Percentiles rank a stretch among this genome's conserved stretches.
phyloP scores from a whole-genome alignment of 2,113 vertebrate genomes.

The Triplophysa siluroides region DNA sequence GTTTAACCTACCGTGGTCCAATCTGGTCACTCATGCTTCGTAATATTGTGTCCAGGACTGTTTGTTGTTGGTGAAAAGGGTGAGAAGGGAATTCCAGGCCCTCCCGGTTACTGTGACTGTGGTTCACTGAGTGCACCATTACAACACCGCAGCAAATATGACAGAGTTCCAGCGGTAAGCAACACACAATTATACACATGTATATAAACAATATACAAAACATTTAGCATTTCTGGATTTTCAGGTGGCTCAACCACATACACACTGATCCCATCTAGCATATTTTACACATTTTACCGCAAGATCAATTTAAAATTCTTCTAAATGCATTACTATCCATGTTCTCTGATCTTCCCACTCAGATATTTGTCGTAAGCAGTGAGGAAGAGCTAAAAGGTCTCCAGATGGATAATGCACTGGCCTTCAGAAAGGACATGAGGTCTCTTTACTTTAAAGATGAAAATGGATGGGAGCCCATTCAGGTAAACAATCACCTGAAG shows the following conservation, averaged over 20 bases:
- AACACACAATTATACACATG: no score
- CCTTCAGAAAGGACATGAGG: constrained; percentile 91
- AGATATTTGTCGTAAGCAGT: constrained; percentile 95
- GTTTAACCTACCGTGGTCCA: no score
- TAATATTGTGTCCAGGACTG: constrained; percentile 72
- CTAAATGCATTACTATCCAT: neutral
- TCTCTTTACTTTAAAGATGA: constrained; percentile 94
- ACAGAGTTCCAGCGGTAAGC: constrained; percentile 85
- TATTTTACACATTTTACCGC: neutral
- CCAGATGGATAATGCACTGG: constrained; percentile 84
- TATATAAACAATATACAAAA: no score
- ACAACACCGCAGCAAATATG: constrained; percentile 68
- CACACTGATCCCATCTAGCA: neutral
- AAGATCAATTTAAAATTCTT: constrained; percentile 3
- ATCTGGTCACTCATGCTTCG: no score
- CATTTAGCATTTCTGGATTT: no score
- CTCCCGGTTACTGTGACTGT: constrained; percentile 86
- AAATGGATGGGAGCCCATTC: constrained; percentile 92
- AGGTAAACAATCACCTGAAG: constrained; percentile 72
- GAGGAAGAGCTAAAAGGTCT: constrained; percentile 87
- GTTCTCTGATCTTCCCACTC: constrained; percentile 25
- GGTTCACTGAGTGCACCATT: constrained; percentile 78
- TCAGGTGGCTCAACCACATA: no score
- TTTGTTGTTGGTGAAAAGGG: constrained; percentile 89
- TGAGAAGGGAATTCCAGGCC: constrained; percentile 85